Conservation (phyloP, 2,888 invertebrate species). For the Platynereis dumerilii region DNA sequence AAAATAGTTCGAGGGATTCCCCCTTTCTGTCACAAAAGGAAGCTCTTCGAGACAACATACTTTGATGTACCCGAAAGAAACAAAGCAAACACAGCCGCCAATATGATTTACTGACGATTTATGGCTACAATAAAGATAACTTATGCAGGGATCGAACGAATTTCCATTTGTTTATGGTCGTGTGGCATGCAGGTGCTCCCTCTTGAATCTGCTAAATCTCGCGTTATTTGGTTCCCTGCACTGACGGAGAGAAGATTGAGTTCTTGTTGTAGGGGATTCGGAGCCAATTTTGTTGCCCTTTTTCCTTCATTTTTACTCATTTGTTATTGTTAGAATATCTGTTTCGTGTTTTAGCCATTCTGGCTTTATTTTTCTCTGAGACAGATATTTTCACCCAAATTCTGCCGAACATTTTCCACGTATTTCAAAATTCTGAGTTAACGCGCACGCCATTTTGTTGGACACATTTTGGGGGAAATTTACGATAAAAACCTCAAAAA, state of each 20-base stretch:
- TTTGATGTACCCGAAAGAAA: too few species aligned
- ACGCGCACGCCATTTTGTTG: conserved; percentile 32
- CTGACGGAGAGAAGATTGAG: conserved; percentile 29
- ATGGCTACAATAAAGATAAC: not conserved
- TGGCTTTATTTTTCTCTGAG: conserved; percentile 20
- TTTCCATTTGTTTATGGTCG: conserved; percentile 17
- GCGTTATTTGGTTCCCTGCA: conserved; percentile 36
- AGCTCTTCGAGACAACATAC: too few species aligned
- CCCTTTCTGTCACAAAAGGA: too few species aligned
- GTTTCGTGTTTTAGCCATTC: conserved; percentile 22
- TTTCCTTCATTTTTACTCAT: conserved; percentile 23
- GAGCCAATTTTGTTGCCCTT: conserved; percentile 32
- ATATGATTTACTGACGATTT: not conserved
- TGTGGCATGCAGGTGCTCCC: conserved; percentile 27
- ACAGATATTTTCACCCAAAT: conserved; percentile 18
- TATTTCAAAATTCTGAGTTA: conserved; percentile 24
- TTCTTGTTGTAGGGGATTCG: conserved; percentile 31
- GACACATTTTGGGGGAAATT: conserved; percentile 22
- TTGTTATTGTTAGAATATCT: conserved; percentile 24
- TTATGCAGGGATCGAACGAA: not conserved
- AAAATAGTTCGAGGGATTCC: too few species aligned
- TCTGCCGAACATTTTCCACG: conserved; percentile 5
- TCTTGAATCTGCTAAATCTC: conserved; percentile 16
- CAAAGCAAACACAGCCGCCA: not conserved
- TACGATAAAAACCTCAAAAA: conserved; percentile 13